These are phyloP conservation scores for Charadrius vociferus DNA, from an alignment of 2,113 vertebrate genomes.

Conservation along the genomic window DNA sequence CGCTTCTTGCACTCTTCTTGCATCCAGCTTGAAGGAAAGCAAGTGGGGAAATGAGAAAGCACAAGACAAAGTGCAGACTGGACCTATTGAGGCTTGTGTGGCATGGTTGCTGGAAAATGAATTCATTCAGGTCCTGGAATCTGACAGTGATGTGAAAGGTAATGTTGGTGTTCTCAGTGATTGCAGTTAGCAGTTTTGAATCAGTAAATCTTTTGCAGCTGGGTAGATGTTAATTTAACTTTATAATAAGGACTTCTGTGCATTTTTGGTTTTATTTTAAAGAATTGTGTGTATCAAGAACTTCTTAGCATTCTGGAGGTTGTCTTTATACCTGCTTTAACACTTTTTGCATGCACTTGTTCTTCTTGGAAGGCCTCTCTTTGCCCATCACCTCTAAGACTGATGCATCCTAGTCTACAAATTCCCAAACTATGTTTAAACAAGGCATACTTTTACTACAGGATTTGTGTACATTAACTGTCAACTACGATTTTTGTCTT, in stretches of 20 bases:
- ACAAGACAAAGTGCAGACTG: conserved; percentile 64
- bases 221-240: neutral
- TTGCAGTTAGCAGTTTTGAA: neutral
- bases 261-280: neutral
- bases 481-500: neutral
- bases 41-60: conserved; percentile 32
- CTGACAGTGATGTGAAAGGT: conserved; percentile 71
- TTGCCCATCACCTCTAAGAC: neutral
- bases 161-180: neutral
- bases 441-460: neutral
- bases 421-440: neutral
- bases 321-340: neutral
- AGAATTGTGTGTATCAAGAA: neutral
- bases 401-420: neutral
- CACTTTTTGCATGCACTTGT: neutral
- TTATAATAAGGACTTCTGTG: neutral
- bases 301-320: neutral
- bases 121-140: conserved; percentile 87
- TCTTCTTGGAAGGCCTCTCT: neutral
- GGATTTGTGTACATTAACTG: neutral
- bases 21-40: conserved; percentile 75
- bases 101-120: conserved; percentile 94
- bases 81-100: conserved; percentile 87
- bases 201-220: neutral
- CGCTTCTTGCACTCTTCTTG: conserved; percentile 90